Base-by-base conservation (phyloP, 1,140 invertebrate species). In the Papilio dardanus region DNA sequence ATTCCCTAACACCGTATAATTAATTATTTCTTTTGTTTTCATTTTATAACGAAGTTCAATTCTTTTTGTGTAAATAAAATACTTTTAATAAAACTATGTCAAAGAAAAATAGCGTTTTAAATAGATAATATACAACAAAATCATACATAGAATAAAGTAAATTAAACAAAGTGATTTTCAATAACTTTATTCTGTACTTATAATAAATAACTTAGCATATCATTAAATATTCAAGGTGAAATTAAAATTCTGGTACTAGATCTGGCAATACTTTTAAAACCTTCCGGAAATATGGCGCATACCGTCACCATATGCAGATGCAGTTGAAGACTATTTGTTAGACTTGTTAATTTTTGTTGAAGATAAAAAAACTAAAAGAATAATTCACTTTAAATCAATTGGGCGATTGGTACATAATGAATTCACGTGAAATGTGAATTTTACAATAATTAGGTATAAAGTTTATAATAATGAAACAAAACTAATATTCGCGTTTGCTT, bases 261-360 rank as follows among this genome's bases (percentile, higher is more conserved):
- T 82, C 77, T 76, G 19, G 71, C 58, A 81, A 65, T 77, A 81
- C 83, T 33, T 1, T 58, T n/a, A 33, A 31, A 73, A 50, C 71
- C 71, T 76, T 86, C 86, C 85, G 87, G 88, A 90, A 92, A 92
- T 89, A 92, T 92, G 90, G 90, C 90, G 90, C 86, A 90, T 83
- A 85, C 85, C 85, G 84, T 83, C 86, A 89, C 88, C 87, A 90
- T 88, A 91, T 90, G 88, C 90, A 90, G 90, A 91, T 90, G 88
- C 90, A 90, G 90, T 90, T 82, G 83, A 82, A 87, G 84, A 85
- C 84, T 82, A 88, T 87, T 88, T 88, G 86, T 77, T 90, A 79
- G 75, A 89, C 77, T 87, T 92, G 87, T 88, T 87, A 89, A 87
- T 88, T 90, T 86, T 90, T 84, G 82, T 76, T 85, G 82, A 84